Evolutionary conservation across 2,888 invertebrate genomes (phyloP), one percentile per base, ranked within the genome.

Genomic region (Hyppa rectilinea): DNA sequence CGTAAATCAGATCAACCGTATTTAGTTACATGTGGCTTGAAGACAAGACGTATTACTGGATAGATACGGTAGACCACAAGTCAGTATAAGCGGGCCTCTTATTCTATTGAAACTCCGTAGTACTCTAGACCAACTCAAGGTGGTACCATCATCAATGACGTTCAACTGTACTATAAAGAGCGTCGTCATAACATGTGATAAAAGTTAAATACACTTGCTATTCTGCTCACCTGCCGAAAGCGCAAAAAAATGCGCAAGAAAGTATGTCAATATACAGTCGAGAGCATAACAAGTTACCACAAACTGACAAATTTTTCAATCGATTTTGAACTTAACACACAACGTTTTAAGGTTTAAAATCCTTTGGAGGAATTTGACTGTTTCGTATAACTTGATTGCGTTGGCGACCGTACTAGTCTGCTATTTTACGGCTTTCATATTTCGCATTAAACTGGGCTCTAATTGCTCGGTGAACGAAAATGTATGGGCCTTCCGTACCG

Each of bases 181-280:
- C 12, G 17, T 38, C 40, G 17, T 12, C 43, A 23, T 31, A 52
- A 12, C n/a, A 43, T 29, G 23, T 53, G 40, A 29, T 14, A 55
- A 53, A 70, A 50, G 31, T n/a, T 29, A 47, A 52, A 53, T 34
- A 12, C 53, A 3, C 12, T 65, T 58, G 10, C 50, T 20, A 65
- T 74, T 74, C 55, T 36, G 0, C 43, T 52, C 66, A 47, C 29
- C 17, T 43, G 17, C 34, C 45, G 73, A 63, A 62, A 75, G 38
- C 31, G n/a, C n/a, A n/a, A n/a, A 75, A 80, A 68, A 68, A 53
- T 55, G 47, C 53, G 61, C 20, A 45, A 62, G 69, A 60, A 78
- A 70, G 71, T 81, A 77, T 81, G 82, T 63, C 78, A 81, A 43
- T 40, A n/a, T n/a, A n/a, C n/a, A n/a, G n/a, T n/a, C n/a, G n/a